Base-by-base conservation (phyloP, 92 coral and sea anemone species). In the Paramuricea clavata region DNA sequence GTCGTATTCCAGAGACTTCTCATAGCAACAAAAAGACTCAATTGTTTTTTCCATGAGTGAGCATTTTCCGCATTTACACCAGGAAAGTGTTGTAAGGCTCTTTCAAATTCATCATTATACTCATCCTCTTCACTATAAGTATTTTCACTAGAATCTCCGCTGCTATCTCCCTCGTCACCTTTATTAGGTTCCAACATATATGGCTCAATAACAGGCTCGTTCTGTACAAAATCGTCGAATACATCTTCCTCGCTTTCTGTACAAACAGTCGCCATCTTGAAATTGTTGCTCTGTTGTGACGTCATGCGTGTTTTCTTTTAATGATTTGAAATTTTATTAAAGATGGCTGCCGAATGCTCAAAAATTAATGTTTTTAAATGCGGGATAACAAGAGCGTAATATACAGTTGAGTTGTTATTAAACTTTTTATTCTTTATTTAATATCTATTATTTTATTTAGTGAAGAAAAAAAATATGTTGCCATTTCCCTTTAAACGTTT, bases 121-220 rank as follows among this genome's bases (percentile, higher is more conserved):
- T 71, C 52, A 35, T 71, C 77, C 54, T 71, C 77, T 71, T 32
- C 77, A 6, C 0, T 5, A 8, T 3, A 22, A 7, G 77, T 33
- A 33, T 71, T 22, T 0, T 71, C 77, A 71, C 50, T 36, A 8
- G 77, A 71, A 36, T 34, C 77, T 6, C 13, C 50, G 21, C 49
- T 71, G 15, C 15, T 11, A 22, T 12, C 10, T 0, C 77, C 21
- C 15, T 36, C 54, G 8, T 71, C 52, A 17, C 27, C 26, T 71
- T 71, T 71, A 43, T 71, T 71, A 34, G 77, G 77, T 25, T 71
- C 77, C 10, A 71, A 68, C 74, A 68, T 68, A n/a, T 71, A 71
- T 39, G 77, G 77, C 28, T 71, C 49, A 33, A 71, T 71, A 33
- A 22, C 28, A 6, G 12, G 49, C 52, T 36, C 47, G 1, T 71